Conservation (phyloP, 2,888 invertebrate genomes). For the Limnephilus rhombicus region DNA sequence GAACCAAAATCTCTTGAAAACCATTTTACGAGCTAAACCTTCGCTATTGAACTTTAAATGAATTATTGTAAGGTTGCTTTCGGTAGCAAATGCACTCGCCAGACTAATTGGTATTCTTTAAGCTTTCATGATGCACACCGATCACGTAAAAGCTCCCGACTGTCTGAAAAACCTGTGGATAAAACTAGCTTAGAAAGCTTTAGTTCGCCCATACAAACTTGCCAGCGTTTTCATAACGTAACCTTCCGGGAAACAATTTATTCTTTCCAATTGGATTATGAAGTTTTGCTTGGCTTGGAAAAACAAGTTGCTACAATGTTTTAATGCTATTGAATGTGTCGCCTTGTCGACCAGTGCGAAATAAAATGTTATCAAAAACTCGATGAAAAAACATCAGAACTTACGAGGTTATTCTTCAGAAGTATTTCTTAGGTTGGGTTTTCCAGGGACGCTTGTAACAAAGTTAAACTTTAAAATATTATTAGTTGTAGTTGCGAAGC, state of each 20-base stretch:
- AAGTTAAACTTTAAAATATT: not conserved
- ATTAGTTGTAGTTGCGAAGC: too few species aligned
- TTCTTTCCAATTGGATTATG: conserved; percentile 21
- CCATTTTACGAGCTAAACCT: not conserved
- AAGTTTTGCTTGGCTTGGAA: not conserved
- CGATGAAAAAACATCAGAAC: not conserved
- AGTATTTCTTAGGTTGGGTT: not conserved
- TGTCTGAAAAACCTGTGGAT: not conserved
- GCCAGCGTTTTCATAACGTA: not conserved
- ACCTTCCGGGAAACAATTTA: conserved; percentile 23
- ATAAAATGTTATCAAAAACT: not conserved
- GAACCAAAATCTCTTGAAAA: not conserved
- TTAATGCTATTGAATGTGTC: not conserved
- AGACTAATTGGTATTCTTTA: conserved; percentile 14
- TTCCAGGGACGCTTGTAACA: not conserved
- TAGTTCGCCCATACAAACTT: conserved; percentile 4
- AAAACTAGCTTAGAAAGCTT: conserved; percentile 25
- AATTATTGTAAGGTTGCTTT: not conserved
- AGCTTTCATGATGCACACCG: conserved; percentile 5
- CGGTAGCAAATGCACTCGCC: not conserved
- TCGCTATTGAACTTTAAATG: not conserved
- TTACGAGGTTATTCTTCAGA: not conserved
- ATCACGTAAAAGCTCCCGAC: not conserved
- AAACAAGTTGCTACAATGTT: not conserved
- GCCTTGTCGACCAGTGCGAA: conserved; percentile 1